These are phyloP conservation scores for Drosophila diplacantha DNA, from an alignment of 2,888 invertebrate species.

Conservation along the genomic window DNA sequence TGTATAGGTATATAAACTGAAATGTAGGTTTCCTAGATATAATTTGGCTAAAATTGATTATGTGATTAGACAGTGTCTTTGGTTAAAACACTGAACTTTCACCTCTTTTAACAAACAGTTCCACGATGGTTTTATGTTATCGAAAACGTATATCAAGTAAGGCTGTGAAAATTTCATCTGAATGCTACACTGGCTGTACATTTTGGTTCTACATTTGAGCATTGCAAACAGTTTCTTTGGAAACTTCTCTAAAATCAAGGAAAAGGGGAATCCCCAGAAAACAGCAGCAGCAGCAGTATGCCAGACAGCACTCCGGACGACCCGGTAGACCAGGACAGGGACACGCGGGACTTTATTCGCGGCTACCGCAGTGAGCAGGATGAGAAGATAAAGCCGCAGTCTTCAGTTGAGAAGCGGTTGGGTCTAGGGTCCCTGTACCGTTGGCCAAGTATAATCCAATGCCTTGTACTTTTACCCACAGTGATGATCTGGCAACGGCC, in stretches of 20 bases:
- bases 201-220: neutral
- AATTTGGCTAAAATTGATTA: neutral
- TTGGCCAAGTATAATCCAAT: neutral
- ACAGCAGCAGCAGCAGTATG: constrained; percentile 46
- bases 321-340: constrained; percentile 37
- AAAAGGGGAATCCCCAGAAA: constrained; percentile 5
- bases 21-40: neutral
- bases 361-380: constrained; percentile 54
- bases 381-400: constrained; percentile 40
- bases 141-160: neutral
- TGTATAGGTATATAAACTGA: neutral
- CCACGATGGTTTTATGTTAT: no score
- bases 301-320: constrained; percentile 48
- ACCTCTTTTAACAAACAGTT: neutral
- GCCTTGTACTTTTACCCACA: constrained; percentile 70
- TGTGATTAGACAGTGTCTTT: neutral
- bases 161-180: neutral
- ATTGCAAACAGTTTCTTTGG: neutral
- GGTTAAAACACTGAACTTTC: neutral
- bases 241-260: neutral
- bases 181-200: neutral
- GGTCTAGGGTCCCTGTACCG: neutral
- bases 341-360: constrained; percentile 44
- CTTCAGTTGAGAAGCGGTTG: constrained; percentile 55
- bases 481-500: constrained; percentile 97